These are phyloP conservation scores for Nomada fucata DNA, from an alignment of 2,888 invertebrate species.

Conservation along the genomic window DNA sequence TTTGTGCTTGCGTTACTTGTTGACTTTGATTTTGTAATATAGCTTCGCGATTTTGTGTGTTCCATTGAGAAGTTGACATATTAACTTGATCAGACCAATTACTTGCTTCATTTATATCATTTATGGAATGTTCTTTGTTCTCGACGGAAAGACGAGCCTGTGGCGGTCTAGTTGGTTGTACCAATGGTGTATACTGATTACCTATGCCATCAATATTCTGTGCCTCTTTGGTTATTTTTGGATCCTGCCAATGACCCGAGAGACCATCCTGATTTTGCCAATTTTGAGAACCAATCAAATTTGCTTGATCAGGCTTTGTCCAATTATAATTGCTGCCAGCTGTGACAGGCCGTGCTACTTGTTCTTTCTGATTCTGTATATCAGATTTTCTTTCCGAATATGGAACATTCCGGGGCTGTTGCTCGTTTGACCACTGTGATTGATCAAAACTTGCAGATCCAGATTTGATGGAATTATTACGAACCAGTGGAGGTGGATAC, in stretches of 20 bases:
- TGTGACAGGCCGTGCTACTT: constrained; percentile 50
- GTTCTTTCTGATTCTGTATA: constrained; percentile 56
- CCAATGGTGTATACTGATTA: constrained; percentile 62
- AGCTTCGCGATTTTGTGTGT: constrained; percentile 71
- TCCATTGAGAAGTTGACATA: constrained; percentile 68
- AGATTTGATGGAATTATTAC: constrained; percentile 65
- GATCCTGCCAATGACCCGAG: constrained; percentile 75
- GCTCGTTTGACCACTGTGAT: constrained; percentile 69
- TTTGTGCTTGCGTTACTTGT: constrained; percentile 55
- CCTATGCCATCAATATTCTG: constrained; percentile 69
- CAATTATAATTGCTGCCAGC: constrained; percentile 75
- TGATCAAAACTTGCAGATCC: constrained; percentile 60
- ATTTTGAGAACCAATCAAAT: constrained; percentile 64
- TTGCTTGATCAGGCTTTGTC: constrained; percentile 71
- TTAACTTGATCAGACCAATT: constrained; percentile 58
- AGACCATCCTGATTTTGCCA: constrained; percentile 76
- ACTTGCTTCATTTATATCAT: constrained; percentile 45
- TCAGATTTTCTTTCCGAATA: constrained; percentile 47
- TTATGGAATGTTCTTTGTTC: constrained; percentile 66
- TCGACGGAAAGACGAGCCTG: constrained; percentile 64
- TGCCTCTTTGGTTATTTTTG: constrained; percentile 63
- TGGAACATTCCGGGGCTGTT: constrained; percentile 49
- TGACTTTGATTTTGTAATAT: constrained; percentile 56
- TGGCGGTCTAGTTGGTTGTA: constrained; percentile 49
- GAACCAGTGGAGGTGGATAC: constrained; percentile 64